Evolutionary conservation across 2,888 invertebrate genomes (phyloP), one percentile per base, ranked within the genome.

Genomic region (Toxonevra muliebris): DNA sequence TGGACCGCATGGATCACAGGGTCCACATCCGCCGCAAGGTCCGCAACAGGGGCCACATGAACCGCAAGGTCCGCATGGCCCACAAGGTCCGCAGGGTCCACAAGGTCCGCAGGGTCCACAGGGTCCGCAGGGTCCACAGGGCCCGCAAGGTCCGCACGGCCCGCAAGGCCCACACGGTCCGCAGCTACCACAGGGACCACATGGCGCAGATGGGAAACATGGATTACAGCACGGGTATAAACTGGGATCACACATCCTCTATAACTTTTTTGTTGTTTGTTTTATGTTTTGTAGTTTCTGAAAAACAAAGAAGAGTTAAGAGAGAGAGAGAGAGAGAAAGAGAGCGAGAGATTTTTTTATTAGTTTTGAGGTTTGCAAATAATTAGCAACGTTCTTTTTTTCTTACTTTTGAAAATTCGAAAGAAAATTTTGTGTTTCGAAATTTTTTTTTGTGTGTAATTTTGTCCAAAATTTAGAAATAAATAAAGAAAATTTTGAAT

Each of bases 211-310:
- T 76, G 75, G 45, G 74, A 73, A 30, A 30, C 76, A 78, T 17
- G 69, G 69, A 42, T 63, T 62, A 62, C 71, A 68, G 65, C 72
- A 75, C 45, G 78, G 78, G 60, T 71, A 71, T 68, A 80, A 80
- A 74, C 76, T 75, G 58, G 79, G 79, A 59, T 78, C 78, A 69
- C 81, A 82, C 81, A 82, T 82, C 75, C 69, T 71, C 15, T 68
- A 54, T 57, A 59, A 62, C 40, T 52, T 63, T 55, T 53, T 15
- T n/a, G 2, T n/a, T 48, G 2, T 48, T 13, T 2, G 30, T 4
- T 30, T 30, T 30, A 7, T 30, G 30, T 30, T 30, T 30, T 61
- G 61, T 67, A 61, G 52, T 53, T 70, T 74, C 77, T 78, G 52
- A 62, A 71, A 70, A 68, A 59, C 40, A 54, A 1, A 53, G 17